Conservation (phyloP, 2,888 invertebrate genomes). For the Polymixis lichenea region DNA sequence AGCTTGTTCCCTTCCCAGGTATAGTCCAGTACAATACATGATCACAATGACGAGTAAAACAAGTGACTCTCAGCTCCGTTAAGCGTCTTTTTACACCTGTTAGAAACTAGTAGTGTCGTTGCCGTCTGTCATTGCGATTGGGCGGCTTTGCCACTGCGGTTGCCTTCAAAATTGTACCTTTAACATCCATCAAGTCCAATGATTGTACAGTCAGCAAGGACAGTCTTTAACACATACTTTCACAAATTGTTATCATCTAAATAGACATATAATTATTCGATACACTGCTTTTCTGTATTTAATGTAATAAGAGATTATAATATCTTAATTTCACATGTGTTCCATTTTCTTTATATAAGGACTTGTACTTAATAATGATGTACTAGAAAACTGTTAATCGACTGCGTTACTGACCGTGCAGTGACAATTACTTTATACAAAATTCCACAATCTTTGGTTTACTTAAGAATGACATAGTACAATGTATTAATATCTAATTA, state of each 20-base stretch:
- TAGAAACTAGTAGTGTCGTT: neutral
- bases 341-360: neutral
- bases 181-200: neutral
- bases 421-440: slow-evolving; percentile 10
- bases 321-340: neutral
- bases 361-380: neutral
- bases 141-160: neutral
- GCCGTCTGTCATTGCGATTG: neutral
- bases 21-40: neutral
- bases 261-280: slow-evolving; percentile 1
- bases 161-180: slow-evolving; percentile 1
- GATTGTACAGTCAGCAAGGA: slow-evolving; percentile 20
- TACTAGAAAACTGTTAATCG: neutral
- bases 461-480: slow-evolving; percentile 41
- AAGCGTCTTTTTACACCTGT: neutral
- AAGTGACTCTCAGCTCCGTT: neutral
- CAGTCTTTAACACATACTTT: slow-evolving; percentile 6
- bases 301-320: slow-evolving; percentile 8
- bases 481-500: slow-evolving; percentile 32
- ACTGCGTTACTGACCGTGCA: slow-evolving; percentile 12
- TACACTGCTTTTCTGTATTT: slow-evolving; percentile 7
- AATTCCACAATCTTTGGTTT: slow-evolving; percentile 36
- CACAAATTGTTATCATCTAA: neutral
- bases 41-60: neutral
- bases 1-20: neutral